Evolutionary conservation across 2,113 vertebrate genomes (phyloP).

Genomic region (Chaetura pelagica): DNA sequence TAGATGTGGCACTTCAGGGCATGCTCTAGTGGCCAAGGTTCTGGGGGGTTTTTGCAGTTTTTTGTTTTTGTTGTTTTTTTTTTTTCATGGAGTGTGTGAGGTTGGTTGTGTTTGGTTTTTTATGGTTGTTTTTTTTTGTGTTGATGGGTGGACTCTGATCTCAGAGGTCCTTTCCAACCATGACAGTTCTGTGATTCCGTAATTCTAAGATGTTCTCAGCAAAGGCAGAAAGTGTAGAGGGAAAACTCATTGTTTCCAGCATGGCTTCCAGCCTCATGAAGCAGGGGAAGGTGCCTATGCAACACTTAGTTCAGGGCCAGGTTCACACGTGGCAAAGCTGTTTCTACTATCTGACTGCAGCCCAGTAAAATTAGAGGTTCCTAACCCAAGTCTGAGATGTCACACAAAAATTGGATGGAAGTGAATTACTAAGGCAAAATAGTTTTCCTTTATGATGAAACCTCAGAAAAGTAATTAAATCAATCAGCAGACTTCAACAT

Average conservation of each 20-base stretch:
- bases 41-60: no score
- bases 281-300: background rate
- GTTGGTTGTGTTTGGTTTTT: no score
- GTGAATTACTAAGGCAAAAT: background rate
- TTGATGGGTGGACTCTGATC: no score
- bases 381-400: background rate
- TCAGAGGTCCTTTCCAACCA: no score
- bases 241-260: background rate
- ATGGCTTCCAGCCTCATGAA: background rate
- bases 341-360: background rate
- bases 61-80: no score
- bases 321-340: background rate
- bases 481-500: constrained; percentile 29
- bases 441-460: constrained; percentile 3
- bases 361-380: background rate
- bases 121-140: no score
- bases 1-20: no score
- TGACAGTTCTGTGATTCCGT: no score
- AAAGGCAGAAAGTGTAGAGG: background rate
- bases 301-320: background rate
- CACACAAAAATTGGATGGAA: background rate
- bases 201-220: background rate
- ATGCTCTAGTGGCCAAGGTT: no score
- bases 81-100: no score
- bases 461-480: constrained; percentile 9